Evolutionary conservation across 2,888 invertebrate genomes (phyloP).

Genomic region (Dimorphilus gyrociliatus): DNA sequence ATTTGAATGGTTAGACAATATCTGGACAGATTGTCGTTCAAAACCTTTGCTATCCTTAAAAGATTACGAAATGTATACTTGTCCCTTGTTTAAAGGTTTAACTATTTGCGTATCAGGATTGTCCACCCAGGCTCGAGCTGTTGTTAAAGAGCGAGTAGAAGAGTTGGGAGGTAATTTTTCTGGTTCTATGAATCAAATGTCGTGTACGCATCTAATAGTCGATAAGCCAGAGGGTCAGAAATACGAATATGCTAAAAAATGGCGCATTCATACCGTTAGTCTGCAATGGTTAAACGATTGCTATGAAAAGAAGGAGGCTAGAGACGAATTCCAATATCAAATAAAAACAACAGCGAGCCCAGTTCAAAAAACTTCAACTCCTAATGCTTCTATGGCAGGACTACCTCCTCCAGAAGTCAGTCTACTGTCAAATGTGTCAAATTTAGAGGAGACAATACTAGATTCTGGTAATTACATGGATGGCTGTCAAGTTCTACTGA

Average conservation of each 20-base stretch:
- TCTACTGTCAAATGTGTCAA: no score
- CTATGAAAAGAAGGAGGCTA: no score
- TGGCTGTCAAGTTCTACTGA: no score
- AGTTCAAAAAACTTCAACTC: no score
- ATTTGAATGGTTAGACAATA: neutral
- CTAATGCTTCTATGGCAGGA: no score
- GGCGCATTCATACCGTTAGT: slow-evolving; percentile 52
- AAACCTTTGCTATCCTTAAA: slow-evolving; percentile 21
- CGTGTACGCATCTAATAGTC: slow-evolving; percentile 44
- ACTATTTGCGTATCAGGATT: slow-evolving; percentile 63
- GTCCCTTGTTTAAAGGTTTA: slow-evolving; percentile 60
- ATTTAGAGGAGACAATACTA: no score
- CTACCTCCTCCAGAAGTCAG: no score
- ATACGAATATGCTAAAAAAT: slow-evolving; percentile 46
- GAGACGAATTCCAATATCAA: no score
- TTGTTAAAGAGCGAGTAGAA: slow-evolving; percentile 51
- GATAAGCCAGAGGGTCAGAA: slow-evolving; percentile 49
- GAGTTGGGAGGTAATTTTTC: slow-evolving; percentile 47
- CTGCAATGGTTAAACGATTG: slow-evolving; percentile 64
- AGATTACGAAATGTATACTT: slow-evolving; percentile 39
- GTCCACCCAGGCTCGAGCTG: slow-evolving; percentile 45
- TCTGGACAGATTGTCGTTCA: slow-evolving; percentile 4
- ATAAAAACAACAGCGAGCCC: no score
- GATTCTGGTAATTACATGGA: no score
- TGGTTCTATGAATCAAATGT: slow-evolving; percentile 41